Evolutionary conservation across 2,113 vertebrate genomes (phyloP), one percentile per base, ranked within the genome.

Genomic region (Leptobrachium leishanense): DNA sequence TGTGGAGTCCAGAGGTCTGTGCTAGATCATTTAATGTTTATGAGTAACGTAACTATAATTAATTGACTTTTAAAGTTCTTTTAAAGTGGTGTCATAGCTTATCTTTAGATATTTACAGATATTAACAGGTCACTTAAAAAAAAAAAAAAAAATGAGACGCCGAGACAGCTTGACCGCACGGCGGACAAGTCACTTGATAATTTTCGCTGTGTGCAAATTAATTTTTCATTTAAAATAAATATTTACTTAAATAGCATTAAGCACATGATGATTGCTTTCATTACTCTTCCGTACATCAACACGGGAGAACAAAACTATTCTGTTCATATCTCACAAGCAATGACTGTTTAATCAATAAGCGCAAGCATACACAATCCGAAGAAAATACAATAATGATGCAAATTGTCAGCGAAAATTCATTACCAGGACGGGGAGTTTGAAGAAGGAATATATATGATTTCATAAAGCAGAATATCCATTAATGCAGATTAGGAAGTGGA

Each of bases 331-430:
- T 59, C 11, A 15, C 55, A 8, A 59, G 1, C 55, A 3, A 59
- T 15, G 55, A 15, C 55, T 59, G 55, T 59, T 59, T 11, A 59
- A 59, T 59, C 55, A 11, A 12, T 43, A 46, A 74, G 44, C 50
- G 20, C 73, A 53, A 50, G 31, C 7, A 8, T 11, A 57, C 8
- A 50, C 69, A 62, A 64, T 78, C 42, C 54, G 3, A 44, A 43
- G 44, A n/a, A 70, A 68, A 71, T 50, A 8, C 55, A 70, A 71
- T 70, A 63, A 50, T 64, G 69, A 71, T 71, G 68, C 59, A 71
- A 78, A 71, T 78, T 20, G 44, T 40, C 13, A 71, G 10, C 41
- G 54, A 57, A 76, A 77, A 77, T 62, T 66, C 75, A 70, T 77
- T 77, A 70, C 20, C 62, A 71, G 7, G n/a, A 31, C 2, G 6